A percentile compares a stretch with the other conserved stretches of the same genome.
Conservation (phyloP, 1,140 invertebrate species). For the Caenorhabditis briggsae region DNA sequence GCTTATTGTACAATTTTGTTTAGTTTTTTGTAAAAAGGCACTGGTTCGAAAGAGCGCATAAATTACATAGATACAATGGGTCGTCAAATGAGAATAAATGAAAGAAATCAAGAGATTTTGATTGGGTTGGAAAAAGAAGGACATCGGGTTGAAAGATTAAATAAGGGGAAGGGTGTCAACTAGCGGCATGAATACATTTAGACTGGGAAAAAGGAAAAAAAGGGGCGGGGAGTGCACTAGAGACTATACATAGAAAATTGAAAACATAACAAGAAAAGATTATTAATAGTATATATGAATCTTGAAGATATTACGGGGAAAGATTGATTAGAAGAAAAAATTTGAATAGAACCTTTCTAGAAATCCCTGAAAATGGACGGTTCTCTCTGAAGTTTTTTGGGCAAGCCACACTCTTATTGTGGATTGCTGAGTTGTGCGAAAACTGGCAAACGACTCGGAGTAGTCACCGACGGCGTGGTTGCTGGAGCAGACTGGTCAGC, state of each 20-base stretch:
- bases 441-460: conserved; percentile 51
- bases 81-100: neutral
- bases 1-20: conserved; percentile 36
- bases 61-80: conserved; percentile 49
- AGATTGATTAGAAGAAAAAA: neutral
- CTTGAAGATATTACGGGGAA: conserved; percentile 26
- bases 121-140: conserved; percentile 16
- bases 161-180: conserved; percentile 6
- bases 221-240: neutral
- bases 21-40: neutral
- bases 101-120: conserved; percentile 46
- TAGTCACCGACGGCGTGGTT: neutral
- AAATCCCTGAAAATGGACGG: conserved; percentile 56
- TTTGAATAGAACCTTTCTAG: conserved; percentile 23
- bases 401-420: conserved; percentile 13
- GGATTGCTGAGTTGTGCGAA: conserved; percentile 53
- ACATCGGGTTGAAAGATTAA: conserved; percentile 39
- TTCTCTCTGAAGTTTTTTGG: neutral
- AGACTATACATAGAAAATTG: conserved; percentile 35
- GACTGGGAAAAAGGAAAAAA: neutral
- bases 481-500: neutral
- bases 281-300: conserved; percentile 20
- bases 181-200: conserved; percentile 32
- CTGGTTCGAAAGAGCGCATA: conserved; percentile 11
- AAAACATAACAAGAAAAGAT: conserved; percentile 39